Base-by-base conservation (phyloP, 2,888 invertebrate species). In the Lochmaea capreae region DNA sequence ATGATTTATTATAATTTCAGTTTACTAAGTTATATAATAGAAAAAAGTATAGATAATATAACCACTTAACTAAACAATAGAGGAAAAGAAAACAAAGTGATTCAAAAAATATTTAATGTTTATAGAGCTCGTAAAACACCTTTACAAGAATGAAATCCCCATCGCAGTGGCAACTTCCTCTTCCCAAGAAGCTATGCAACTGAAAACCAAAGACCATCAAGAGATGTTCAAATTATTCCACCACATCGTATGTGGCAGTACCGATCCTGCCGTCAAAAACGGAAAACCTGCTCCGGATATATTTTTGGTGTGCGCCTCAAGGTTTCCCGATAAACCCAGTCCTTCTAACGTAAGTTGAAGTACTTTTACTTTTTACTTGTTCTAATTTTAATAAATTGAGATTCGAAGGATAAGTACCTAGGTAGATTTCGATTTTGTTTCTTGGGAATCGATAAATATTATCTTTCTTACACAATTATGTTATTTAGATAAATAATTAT, bases 231-330 rank as follows among this genome's bases (percentile, higher is more conserved):
- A 85, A 9, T 78, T 89, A 72, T 91, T 91, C 81, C 84, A 88
- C 78, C 92, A 92, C 79, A 86, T 89, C 72, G 93, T 94, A 0
- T 88, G 91, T 71, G 91, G 91, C 9, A 90, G 91, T 54, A 89
- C 90, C 61, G 93, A 94, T 85, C 89, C 91, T 1, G 92, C 92
- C 72, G 92, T 94, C 0, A 90, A 89, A 80, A 83, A 88, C 59
- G 93, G 93, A n/a, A 94, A 94, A 87, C 94, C 94, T 4, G 89
- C 89, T 59, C 93, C 94, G 0, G 93, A 93, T 84, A 91, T 92
- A 77, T 94, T 92, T 84, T 85, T 92, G 16, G 88, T 93, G 6
- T 90, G 91, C 80, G 91, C 91, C 2, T 86, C 87, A 12, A 84
- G 92, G 70, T 93, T 93, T 84, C 84, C 87, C 1, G 89, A 90